Conservation (phyloP, 2,797 vertebrate genomes). For the Acanthurus tractus region DNA sequence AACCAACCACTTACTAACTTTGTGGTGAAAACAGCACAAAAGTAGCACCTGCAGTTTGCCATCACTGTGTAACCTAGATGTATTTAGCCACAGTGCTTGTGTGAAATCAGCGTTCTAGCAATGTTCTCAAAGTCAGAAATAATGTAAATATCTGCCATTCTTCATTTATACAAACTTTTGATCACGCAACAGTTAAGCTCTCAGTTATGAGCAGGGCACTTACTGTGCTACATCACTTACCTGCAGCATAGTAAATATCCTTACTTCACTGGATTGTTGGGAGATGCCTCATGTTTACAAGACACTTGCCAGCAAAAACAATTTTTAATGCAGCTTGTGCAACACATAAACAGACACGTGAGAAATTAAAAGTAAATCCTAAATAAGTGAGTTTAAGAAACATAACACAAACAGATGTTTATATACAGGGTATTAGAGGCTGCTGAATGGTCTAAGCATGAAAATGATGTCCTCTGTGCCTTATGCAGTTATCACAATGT, state of each 20-base stretch:
- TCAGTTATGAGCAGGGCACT: conserved; percentile 5
- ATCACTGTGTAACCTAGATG: neutral
- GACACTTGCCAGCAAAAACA: neutral
- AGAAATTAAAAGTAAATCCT: conserved; percentile 8
- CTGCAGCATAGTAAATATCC: conserved; percentile 3
- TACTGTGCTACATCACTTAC: conserved; percentile 1
- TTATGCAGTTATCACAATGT: neutral
- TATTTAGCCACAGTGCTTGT: neutral
- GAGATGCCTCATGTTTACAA: neutral
- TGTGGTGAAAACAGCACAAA: neutral
- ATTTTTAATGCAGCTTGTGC: conserved; percentile 6
- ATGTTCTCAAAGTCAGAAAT: neutral
- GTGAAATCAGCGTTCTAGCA: conserved; percentile 1
- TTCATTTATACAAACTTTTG: neutral
- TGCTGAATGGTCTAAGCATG: neutral
- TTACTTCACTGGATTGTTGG: conserved; percentile 3
- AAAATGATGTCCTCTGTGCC: neutral
- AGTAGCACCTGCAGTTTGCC: conserved; percentile 1
- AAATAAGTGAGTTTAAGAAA: neutral
- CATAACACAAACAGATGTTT: neutral
- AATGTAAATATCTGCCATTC: neutral
- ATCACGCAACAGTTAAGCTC: neutral
- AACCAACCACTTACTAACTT: conserved; percentile 15
- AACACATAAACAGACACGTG: neutral
- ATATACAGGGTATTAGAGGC: neutral